These are phyloP conservation scores for Catharus fuscescens DNA, from an alignment of 2,113 vertebrate species.

Conservation along the genomic window DNA sequence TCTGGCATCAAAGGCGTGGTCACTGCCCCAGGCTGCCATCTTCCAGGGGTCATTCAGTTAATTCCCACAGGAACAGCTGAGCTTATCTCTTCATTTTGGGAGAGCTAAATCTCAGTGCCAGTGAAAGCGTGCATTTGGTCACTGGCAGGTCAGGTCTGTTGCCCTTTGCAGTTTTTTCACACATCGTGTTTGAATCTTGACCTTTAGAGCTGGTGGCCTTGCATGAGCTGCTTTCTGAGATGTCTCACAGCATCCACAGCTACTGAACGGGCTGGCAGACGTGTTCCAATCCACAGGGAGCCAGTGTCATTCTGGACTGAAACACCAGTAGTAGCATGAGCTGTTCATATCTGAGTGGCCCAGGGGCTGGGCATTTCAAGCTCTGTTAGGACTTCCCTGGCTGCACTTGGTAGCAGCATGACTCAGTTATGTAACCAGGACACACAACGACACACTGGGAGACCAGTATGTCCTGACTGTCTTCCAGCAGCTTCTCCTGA, in stretches of 20 bases:
- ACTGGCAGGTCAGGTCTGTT: not conserved
- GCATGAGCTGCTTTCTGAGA: not conserved
- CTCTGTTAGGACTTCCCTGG: not conserved
- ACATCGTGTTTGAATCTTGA: not conserved
- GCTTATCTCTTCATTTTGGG: not conserved
- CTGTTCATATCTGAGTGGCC: not conserved
- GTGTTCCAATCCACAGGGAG: not conserved
- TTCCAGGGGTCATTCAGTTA: not conserved
- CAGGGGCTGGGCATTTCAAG: not conserved
- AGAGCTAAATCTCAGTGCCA: not conserved
- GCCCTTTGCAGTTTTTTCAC: not conserved
- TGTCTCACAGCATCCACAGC: not conserved
- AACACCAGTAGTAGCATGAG: not conserved
- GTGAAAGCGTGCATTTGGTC: rapidly evolving
- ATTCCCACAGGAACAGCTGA: not conserved
- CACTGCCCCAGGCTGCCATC: not conserved
- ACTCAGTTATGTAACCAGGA: not conserved
- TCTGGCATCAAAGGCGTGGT: slow-evolving; percentile 34
- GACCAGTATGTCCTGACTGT: not conserved
- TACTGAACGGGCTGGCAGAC: not conserved
- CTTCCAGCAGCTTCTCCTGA: not conserved
- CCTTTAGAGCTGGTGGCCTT: not conserved
- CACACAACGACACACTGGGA: not conserved
- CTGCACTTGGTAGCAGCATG: not conserved
- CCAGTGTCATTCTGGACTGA: not conserved